Conservation (phyloP, 1,140 invertebrate genomes). For the Globodera ellingtonae region DNA sequence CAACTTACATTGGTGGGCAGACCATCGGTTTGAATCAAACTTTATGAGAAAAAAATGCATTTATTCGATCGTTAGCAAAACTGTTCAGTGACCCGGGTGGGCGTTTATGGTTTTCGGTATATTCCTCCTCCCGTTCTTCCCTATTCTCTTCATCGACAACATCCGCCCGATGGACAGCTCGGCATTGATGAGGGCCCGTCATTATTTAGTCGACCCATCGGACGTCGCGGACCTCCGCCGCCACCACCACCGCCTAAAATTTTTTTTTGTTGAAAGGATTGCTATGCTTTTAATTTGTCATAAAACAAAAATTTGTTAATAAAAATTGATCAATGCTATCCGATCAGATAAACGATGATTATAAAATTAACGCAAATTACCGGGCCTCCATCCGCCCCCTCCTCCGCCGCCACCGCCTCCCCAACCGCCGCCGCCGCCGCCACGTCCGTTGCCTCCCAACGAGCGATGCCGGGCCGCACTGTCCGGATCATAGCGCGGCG, state of each 20-base stretch:
- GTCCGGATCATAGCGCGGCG: slow-evolving; percentile 34
- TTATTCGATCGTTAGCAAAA: too few relatives aligned
- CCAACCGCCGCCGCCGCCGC: slow-evolving; percentile 8
- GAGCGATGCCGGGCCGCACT: slow-evolving; percentile 32
- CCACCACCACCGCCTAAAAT: slow-evolving; percentile 3
- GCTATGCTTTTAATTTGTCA: background rate
- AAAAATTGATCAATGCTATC: background rate
- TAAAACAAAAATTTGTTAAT: background rate
- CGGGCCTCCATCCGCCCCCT: slow-evolving; percentile 25
- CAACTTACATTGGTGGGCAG: too few relatives aligned
- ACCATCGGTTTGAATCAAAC: too few relatives aligned
- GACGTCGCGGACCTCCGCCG: slow-evolving; percentile 27
- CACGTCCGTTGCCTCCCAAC: slow-evolving; percentile 24
- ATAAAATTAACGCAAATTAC: slow-evolving; percentile 11
- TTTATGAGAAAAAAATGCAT: too few relatives aligned
- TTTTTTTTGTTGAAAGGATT: background rate
- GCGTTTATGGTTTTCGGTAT: too few relatives aligned
- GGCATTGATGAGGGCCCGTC: slow-evolving; percentile 39
- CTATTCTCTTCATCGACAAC: slow-evolving; percentile 26
- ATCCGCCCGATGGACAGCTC: slow-evolving; percentile 39
- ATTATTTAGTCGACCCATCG: slow-evolving; percentile 37
- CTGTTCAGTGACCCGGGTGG: too few relatives aligned
- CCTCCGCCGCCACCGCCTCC: slow-evolving; percentile 27
- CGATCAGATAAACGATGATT: background rate
- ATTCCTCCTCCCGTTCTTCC: too few relatives aligned